These are phyloP conservation scores for Parauchenoglanis punctatus DNA, from an alignment of 2,797 vertebrate species.

Conservation along the genomic window DNA sequence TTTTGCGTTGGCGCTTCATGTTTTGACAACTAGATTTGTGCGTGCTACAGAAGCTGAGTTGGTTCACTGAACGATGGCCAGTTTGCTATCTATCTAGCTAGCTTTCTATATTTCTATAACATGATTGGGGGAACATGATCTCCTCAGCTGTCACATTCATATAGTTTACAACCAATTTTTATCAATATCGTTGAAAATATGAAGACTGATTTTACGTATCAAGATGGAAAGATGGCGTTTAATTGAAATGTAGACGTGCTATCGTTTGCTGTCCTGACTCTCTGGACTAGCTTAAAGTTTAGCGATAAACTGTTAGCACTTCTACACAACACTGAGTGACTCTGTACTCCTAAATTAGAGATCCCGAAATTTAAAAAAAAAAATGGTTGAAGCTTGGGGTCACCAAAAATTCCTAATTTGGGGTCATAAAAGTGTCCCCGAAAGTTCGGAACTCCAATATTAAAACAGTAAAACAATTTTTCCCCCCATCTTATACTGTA, in stretches of 20 bases:
- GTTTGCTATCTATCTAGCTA: background rate
- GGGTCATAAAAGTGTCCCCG: background rate
- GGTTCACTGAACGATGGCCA: no score
- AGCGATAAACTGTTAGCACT: no score
- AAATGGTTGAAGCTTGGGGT: background rate
- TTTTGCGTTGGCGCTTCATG: background rate
- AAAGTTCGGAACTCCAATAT: background rate
- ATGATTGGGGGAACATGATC: background rate
- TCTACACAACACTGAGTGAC: no score
- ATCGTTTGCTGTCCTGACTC: no score
- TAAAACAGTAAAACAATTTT: background rate
- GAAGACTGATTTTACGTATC: no score
- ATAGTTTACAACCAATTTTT: no score
- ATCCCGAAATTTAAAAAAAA: background rate
- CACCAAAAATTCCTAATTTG: background rate
- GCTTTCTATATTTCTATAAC: background rate
- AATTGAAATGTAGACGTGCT: no score
- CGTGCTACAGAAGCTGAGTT: no score
- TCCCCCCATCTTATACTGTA: background rate
- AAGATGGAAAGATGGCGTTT: no score
- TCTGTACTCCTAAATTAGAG: background rate
- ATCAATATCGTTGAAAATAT: no score
- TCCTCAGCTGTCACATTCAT: background rate
- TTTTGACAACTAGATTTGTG: background rate
- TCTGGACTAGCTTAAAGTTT: no score